These are phyloP conservation scores for Thryonomys swinderianus DNA, from an alignment of 2,113 vertebrate genomes.

Conservation along the genomic window DNA sequence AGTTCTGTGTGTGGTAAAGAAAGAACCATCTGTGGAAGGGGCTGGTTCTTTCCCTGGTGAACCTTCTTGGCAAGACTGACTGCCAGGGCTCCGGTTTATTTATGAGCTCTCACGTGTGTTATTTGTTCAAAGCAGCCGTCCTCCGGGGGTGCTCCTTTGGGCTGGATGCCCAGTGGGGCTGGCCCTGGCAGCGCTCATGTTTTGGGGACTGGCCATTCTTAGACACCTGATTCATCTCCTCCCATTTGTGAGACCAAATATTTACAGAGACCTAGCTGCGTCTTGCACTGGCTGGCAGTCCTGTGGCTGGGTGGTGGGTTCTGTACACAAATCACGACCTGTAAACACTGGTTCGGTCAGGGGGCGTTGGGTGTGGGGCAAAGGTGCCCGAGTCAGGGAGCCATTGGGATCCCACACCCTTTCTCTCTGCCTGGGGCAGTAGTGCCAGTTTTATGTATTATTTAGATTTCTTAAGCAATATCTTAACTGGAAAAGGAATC, in stretches of 20 bases:
- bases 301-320: not conserved
- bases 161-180: not conserved
- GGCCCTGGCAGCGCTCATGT: not conserved
- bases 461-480: constrained; percentile 4
- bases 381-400: not conserved
- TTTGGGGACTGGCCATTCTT: constrained; percentile 2
- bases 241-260: constrained; percentile 14
- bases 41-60: not conserved
- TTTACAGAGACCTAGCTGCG: not conserved
- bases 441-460: not conserved
- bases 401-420: not conserved
- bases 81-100: not conserved
- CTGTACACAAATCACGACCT: constrained; percentile 26
- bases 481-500: constrained; percentile 42
- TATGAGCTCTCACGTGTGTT: not conserved
- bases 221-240: not conserved
- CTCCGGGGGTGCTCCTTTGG: not conserved
- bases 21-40: not conserved
- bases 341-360: not conserved
- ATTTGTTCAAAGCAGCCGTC: not conserved
- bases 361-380: not conserved
- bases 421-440: not conserved
- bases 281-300: not conserved
- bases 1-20: not conserved
- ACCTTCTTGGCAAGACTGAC: not conserved